Evolutionary conservation across 2,797 vertebrate species (phyloP).

Genomic region (Lutjanus argentimaculatus): DNA sequence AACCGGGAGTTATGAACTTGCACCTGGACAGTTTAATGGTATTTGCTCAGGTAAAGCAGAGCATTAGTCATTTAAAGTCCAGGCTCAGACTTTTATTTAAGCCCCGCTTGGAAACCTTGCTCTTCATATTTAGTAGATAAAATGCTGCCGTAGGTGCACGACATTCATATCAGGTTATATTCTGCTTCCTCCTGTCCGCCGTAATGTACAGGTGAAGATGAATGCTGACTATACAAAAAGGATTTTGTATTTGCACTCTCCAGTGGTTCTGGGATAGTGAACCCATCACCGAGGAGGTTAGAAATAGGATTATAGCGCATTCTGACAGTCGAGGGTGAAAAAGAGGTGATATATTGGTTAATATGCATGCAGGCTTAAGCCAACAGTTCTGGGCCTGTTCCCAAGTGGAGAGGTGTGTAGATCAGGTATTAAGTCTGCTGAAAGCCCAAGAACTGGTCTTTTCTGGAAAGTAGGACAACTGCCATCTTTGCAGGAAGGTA

Average conservation of each 20-base stretch:
- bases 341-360: conserved; percentile 76
- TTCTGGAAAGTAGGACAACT: conserved; percentile 74
- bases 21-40: not conserved
- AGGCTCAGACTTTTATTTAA: conserved; percentile 8
- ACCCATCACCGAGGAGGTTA: conserved; percentile 60
- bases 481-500: conserved; percentile 56
- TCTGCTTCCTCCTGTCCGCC: conserved; percentile 31
- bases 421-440: conserved; percentile 65
- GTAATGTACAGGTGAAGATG: conserved; percentile 58
- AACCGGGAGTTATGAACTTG: conserved; percentile 8
- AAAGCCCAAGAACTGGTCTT: conserved; percentile 54
- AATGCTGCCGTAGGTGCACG: conserved; percentile 25
- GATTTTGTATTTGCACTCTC: conserved; percentile 52
- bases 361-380: conserved; percentile 72
- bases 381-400: conserved; percentile 56
- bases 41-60: conserved; percentile 15
- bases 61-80: conserved; percentile 7
- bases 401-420: conserved; percentile 57
- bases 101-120: not conserved
- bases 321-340: conserved; percentile 61
- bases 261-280: conserved; percentile 52
- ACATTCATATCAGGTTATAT: conserved; percentile 30
- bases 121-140: conserved; percentile 13
- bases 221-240: conserved; percentile 69
- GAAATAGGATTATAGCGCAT: conserved; percentile 74